Evolutionary conservation across 2,888 invertebrate species (phyloP), one percentile per base, ranked within the genome.

Genomic region (Tetragonisca angustula): DNA sequence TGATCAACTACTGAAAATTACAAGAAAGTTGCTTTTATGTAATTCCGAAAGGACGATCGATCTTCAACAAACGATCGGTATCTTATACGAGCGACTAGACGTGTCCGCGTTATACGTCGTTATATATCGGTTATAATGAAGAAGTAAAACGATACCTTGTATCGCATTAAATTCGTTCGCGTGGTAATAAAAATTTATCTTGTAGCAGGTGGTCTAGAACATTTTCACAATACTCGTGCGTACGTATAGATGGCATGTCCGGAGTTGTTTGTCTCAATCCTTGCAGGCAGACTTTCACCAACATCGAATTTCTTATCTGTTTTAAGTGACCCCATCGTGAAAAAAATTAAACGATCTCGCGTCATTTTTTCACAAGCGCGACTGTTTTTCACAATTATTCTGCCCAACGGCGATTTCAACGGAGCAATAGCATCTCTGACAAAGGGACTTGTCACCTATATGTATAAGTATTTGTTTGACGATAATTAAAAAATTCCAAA

Each of bases 201-300:
- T 81, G 81, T 81, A 78, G 81, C 81, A 81, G 81, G 81, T 81
- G 81, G 81, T 81, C 81, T 81, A 81, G 49, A 71, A 81, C 71
- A 61, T 81, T 72, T 81, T 61, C 78, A 81, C 78, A 81, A 78
- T 81, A 67, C 70, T 43, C 32, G 50, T 21, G 4, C 21, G 56
- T 65, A 27, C 27, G 56, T 80, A 65, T 82, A 74, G 74, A 82
- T 43, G 32, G 9, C 50, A 32, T 15, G 70, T 62, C 15, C 69
- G 69, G 69, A 83, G 75, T 64, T 65, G 79, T 84, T 79, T 72
- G 83, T 84, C 79, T 83, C 72, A 79, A 84, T 84, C 83, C 83
- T 76, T 79, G 72, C 71, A 83, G 79, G 75, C 76, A 75, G 79
- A 72, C 84, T 84, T 84, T 82, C 83, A 84, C 83, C 84, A 62